Conservation (phyloP, 2,888 invertebrate genomes). For the Patella depressa region DNA sequence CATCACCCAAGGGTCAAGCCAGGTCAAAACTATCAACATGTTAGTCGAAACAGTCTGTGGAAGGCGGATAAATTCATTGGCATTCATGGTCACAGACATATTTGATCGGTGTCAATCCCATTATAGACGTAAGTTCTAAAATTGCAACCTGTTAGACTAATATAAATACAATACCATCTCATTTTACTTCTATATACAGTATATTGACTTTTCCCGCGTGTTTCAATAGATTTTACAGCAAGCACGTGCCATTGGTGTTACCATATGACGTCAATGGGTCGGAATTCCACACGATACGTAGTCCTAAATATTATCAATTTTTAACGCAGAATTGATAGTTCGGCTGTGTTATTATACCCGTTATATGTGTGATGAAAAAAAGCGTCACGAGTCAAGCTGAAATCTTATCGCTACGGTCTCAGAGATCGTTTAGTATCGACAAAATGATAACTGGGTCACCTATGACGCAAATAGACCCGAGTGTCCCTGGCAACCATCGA, state of each 20-base stretch:
- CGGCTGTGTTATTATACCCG: background rate
- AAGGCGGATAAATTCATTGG: too few species aligned
- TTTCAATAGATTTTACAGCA: slow-evolving; percentile 2
- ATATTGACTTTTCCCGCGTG: slow-evolving; percentile 4
- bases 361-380: background rate
- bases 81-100: too few species aligned
- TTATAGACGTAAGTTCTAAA: background rate
- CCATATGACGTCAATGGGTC: slow-evolving; percentile 25
- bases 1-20: too few species aligned
- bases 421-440: slow-evolving; percentile 2
- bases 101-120: too few species aligned
- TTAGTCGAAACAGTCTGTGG: too few species aligned
- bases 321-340: background rate
- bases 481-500: slow-evolving; percentile 39
- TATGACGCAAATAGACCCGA: slow-evolving; percentile 44
- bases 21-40: too few species aligned
- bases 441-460: slow-evolving; percentile 34
- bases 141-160: background rate
- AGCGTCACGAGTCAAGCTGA: background rate
- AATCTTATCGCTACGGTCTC: slow-evolving; percentile 15
- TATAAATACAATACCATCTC: background rate
- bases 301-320: slow-evolving; percentile 12
- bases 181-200: background rate
- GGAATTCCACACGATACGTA: slow-evolving; percentile 24
- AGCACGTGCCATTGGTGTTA: slow-evolving; percentile 19